Evolutionary conservation across 2,797 vertebrate genomes (phyloP).

Genomic region (Spinus pinus): DNA sequence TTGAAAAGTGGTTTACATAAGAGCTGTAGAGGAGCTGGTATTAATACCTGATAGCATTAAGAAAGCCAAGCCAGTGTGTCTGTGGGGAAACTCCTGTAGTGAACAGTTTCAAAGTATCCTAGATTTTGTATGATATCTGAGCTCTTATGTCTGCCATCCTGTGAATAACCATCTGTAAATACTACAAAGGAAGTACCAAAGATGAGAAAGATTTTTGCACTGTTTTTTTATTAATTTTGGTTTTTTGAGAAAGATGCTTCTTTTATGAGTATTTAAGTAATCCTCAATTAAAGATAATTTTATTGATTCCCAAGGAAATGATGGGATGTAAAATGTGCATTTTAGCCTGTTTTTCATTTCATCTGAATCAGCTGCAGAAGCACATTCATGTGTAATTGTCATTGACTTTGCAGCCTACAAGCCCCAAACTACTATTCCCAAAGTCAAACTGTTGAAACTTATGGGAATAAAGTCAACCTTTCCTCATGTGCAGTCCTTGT

Average conservation of each 20-base stretch:
- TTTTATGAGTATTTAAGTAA: background rate
- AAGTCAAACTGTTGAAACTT: background rate
- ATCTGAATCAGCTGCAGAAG: background rate
- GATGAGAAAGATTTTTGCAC: background rate
- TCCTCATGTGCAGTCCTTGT: background rate
- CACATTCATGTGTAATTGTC: background rate
- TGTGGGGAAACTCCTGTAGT: background rate
- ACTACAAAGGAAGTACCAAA: background rate
- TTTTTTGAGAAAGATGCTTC: background rate
- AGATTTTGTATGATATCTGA: background rate
- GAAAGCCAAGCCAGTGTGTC: slow-evolving; percentile 34
- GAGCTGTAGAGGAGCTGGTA: background rate
- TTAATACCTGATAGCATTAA: slow-evolving; percentile 25
- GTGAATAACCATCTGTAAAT: background rate
- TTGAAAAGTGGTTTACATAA: background rate
- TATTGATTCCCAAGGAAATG: background rate
- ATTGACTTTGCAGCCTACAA: background rate
- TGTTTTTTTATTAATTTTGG: background rate
- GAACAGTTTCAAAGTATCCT: background rate
- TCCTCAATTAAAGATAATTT: background rate
- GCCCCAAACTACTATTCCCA: background rate
- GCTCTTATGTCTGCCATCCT: background rate
- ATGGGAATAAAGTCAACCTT: background rate
- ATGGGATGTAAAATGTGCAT: background rate
- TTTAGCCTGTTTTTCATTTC: background rate